phyloP scores from a whole-genome alignment of 2,797 vertebrate genomes.

The Remorina albescens region DNA sequence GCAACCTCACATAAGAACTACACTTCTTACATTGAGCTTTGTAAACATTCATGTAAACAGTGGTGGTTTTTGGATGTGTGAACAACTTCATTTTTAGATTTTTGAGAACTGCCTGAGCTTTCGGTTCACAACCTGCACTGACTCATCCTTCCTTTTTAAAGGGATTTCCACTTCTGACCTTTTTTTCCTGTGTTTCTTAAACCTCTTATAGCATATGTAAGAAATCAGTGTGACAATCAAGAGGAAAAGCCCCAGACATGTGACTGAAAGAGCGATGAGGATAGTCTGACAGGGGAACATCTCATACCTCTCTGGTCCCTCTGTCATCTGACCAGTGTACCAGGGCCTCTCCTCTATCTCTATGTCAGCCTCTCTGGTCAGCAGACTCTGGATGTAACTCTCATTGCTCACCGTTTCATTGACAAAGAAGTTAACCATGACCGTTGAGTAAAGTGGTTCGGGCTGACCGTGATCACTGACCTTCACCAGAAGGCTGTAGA shows the following conservation, averaged over 20 bases:
- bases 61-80: conserved; percentile 33
- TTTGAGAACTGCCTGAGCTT: conserved; percentile 94
- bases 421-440: conserved; percentile 98
- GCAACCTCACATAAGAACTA: conserved; percentile 53
- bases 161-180: conserved; percentile 92
- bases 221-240: conserved; percentile 90
- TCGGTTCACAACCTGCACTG: conserved; percentile 86
- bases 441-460: conserved; percentile 93
- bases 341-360: conserved; percentile 91
- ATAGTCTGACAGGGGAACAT: conserved; percentile 88
- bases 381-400: conserved; percentile 94
- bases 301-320: conserved; percentile 86
- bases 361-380: conserved; percentile 91
- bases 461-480: conserved; percentile 97
- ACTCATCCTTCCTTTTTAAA: conserved; percentile 90
- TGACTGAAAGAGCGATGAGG: conserved; percentile 90
- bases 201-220: conserved; percentile 91
- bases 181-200: conserved; percentile 87
- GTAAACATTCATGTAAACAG: conserved; percentile 82
- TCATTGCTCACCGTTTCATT: conserved; percentile 98
- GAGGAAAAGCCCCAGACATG: conserved; percentile 90
- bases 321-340: conserved; percentile 84
- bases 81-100: conserved; percentile 86
- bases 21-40: conserved; percentile 65
- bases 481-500: conserved; percentile 96